Conservation (phyloP, 2,113 vertebrate species). For the Rhadina sibilatrix region DNA sequence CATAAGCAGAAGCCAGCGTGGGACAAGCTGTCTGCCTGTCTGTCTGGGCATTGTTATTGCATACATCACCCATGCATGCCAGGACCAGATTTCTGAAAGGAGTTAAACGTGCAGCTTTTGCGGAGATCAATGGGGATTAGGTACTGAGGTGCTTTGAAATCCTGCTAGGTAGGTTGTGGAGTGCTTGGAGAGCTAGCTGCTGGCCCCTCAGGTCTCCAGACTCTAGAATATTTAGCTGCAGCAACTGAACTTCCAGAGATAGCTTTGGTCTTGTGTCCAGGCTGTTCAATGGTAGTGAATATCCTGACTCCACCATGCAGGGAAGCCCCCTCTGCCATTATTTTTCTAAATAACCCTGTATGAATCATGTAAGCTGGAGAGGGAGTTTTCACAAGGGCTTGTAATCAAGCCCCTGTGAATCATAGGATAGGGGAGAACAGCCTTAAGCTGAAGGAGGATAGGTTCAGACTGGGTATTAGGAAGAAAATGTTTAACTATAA, state of each 20-base stretch:
- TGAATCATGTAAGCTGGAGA: neutral
- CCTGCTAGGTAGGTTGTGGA: neutral
- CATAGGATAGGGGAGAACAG: neutral
- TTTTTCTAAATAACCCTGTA: neutral
- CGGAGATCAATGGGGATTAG: neutral
- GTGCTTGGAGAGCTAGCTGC: neutral
- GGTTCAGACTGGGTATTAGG: neutral
- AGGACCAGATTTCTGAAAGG: neutral
- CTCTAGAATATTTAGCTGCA: neutral
- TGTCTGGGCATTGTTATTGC: neutral
- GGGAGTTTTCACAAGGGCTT: neutral
- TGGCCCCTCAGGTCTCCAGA: neutral
- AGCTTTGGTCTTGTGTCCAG: neutral
- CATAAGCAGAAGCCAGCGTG: neutral
- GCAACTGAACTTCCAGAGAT: neutral
- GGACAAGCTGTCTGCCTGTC: neutral
- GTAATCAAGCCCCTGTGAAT: neutral
- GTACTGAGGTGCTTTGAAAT: conserved; percentile 1
- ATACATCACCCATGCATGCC: rapidly evolving
- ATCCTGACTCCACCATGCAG: neutral
- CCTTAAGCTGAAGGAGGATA: neutral
- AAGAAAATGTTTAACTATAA: neutral
- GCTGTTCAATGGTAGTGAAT: neutral
- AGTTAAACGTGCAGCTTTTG: neutral
- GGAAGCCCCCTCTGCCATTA: neutral